These are phyloP conservation scores for Oreonectes daqikongensis DNA, from an alignment of 2,797 vertebrate genomes.

Conservation along the genomic window DNA sequence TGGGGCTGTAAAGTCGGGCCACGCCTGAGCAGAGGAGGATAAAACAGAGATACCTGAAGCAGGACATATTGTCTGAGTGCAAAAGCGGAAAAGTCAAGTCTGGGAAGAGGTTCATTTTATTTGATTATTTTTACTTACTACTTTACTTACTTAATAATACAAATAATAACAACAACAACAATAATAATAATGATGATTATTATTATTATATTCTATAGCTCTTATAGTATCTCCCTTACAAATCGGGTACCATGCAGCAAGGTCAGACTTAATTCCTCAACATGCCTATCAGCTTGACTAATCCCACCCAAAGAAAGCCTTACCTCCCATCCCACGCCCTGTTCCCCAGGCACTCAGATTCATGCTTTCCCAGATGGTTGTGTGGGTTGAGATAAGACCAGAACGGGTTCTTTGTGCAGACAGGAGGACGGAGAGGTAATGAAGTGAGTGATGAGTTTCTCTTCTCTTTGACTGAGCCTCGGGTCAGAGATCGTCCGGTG, in stretches of 20 bases:
- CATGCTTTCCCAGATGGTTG: slow-evolving; percentile 42
- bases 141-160: no score
- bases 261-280: slow-evolving; percentile 26
- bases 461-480: slow-evolving; percentile 44
- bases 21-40: slow-evolving; percentile 35
- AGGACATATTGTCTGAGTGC: slow-evolving; percentile 1
- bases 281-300: slow-evolving; percentile 21
- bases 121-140: no score
- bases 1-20: slow-evolving; percentile 52
- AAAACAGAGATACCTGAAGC: slow-evolving; percentile 24
- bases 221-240: neutral
- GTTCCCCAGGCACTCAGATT: slow-evolving; percentile 45
- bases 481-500: slow-evolving; percentile 44
- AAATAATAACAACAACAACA: no score
- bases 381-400: slow-evolving; percentile 59
- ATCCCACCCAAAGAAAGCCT: slow-evolving; percentile 35
- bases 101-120: neutral
- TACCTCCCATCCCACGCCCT: slow-evolving; percentile 4
- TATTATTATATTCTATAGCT: no score
- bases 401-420: slow-evolving; percentile 36
- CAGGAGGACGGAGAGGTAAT: slow-evolving; percentile 52
- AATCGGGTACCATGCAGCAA: slow-evolving; percentile 10
- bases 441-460: slow-evolving; percentile 60
- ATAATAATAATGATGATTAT: no score
- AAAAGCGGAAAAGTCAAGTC: slow-evolving; percentile 25